A percentile compares a stretch with the other conserved stretches of the same genome.
phyloP scores from a whole-genome alignment of 2,888 invertebrate species.

The Saturnia pavonia region DNA sequence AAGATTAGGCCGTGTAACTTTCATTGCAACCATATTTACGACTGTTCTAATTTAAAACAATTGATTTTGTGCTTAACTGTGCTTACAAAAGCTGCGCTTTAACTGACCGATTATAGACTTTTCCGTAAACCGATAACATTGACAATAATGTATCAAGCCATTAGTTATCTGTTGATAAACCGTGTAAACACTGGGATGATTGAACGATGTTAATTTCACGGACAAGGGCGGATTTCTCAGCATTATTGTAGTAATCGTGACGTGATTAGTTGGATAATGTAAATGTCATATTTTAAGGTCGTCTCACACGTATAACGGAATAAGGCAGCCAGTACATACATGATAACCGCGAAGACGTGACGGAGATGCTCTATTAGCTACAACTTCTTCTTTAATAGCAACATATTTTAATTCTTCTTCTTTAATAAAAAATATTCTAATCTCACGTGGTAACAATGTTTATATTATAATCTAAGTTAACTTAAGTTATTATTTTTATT shows the following conservation, averaged over 20 bases:
- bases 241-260: not conserved
- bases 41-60: not conserved
- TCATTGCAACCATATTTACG: conserved; percentile 33
- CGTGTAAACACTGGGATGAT: conserved; percentile 59
- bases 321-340: not conserved
- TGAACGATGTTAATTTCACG: conserved; percentile 58
- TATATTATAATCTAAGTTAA: too few relatives aligned
- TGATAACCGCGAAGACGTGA: not conserved
- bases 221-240: conserved; percentile 47
- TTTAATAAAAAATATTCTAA: too few relatives aligned
- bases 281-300: not conserved
- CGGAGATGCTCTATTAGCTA: not conserved
- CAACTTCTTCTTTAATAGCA: too few relatives aligned
- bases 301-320: not conserved
- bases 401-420: too few relatives aligned
- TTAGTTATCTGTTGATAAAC: conserved; percentile 59
- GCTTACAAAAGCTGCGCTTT: conserved; percentile 24
- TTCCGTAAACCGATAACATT: conserved; percentile 47
- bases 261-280: not conserved
- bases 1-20: conserved; percentile 35
- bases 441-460: too few relatives aligned
- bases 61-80: too few relatives aligned
- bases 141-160: conserved; percentile 62
- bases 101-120: conserved; percentile 38
- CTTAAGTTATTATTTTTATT: too few relatives aligned